Percentiles rank a stretch among this genome's conserved stretches.
Conservation (phyloP, 2,888 invertebrate species). For the Gisinianus flammeolus region DNA sequence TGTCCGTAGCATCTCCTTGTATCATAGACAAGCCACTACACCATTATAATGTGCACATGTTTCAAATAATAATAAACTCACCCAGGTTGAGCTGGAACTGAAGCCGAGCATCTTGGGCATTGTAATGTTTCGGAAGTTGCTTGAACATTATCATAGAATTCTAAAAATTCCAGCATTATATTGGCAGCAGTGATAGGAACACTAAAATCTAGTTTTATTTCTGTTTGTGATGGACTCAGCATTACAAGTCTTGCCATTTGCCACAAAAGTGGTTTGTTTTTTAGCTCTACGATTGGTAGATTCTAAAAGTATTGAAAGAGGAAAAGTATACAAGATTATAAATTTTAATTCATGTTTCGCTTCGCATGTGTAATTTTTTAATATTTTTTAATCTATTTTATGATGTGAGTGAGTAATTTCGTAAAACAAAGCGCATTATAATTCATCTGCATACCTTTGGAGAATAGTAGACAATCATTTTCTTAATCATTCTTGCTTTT, state of each 20-base stretch:
- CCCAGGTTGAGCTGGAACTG: slow-evolving; percentile 96
- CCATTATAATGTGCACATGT: no score
- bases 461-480: slow-evolving; percentile 95
- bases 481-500: slow-evolving; percentile 95
- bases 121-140: slow-evolving; percentile 92
- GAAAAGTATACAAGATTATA: no score
- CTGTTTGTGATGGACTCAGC: slow-evolving; percentile 88
- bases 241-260: slow-evolving; percentile 93
- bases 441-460: no score
- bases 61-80: no score
- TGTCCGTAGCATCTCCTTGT: no score
- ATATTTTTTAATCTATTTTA: no score
- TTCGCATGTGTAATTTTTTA: no score
- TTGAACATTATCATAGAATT: slow-evolving; percentile 95
- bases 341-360: no score
- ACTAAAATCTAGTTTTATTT: slow-evolving; percentile 95
- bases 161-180: slow-evolving; percentile 97
- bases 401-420: no score
- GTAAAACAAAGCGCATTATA: no score
- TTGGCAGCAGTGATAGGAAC: slow-evolving; percentile 97
- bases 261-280: slow-evolving; percentile 96
- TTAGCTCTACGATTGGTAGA: slow-evolving; percentile 95
- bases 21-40: no score
- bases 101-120: slow-evolving; percentile 94
- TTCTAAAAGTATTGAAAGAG: no score